These are phyloP conservation scores for Piezodorus guildinii DNA, from an alignment of 1,140 invertebrate species.

Conservation along the genomic window DNA sequence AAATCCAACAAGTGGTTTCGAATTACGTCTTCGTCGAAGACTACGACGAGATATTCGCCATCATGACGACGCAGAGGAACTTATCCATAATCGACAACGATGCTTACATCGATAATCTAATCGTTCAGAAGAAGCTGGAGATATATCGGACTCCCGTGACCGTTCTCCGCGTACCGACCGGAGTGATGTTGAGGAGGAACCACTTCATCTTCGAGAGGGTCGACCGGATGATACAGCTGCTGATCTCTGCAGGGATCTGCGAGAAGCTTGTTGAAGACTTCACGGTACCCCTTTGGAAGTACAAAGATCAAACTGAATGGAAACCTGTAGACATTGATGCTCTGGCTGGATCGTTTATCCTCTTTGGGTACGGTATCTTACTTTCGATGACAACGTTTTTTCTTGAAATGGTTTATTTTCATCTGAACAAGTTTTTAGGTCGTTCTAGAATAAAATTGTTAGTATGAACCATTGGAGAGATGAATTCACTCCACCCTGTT, in stretches of 20 bases:
- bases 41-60: neutral
- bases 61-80: neutral
- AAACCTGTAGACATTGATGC: neutral
- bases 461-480: too few species aligned
- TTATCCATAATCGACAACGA: neutral
- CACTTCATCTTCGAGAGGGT: neutral
- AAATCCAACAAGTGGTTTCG: neutral
- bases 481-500: too few species aligned
- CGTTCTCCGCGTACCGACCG: neutral
- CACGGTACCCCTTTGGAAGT: neutral
- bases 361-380: neutral
- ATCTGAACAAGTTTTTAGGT: too few species aligned
- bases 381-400: neutral
- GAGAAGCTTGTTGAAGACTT: neutral
- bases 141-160: neutral
- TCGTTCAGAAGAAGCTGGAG: neutral
- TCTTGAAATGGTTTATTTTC: neutral
- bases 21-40: neutral
- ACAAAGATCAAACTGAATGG: neutral
- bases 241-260: neutral
- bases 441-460: too few species aligned
- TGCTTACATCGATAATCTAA: neutral
- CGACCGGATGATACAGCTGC: neutral
- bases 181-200: neutral
- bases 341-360: neutral